These are phyloP conservation scores for Xanthostigma xanthostigma DNA, from an alignment of 2,888 invertebrate species.

Conservation along the genomic window DNA sequence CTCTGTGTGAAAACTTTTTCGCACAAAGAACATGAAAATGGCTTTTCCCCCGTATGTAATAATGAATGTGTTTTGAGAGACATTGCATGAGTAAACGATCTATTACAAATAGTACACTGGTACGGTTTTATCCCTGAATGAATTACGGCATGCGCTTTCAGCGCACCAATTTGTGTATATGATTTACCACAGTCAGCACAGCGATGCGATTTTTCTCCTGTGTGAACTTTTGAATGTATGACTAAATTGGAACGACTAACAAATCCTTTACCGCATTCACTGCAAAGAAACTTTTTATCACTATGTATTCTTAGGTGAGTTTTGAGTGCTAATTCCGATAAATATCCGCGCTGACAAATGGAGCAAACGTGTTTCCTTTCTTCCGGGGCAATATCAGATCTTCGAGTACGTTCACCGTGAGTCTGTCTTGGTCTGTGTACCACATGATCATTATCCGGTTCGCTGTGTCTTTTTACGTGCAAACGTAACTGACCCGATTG, in stretches of 20 bases:
- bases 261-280: slow-evolving; percentile 1
- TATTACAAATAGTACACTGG: slow-evolving; percentile 18
- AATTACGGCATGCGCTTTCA: slow-evolving; percentile 2
- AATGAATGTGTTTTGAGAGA: slow-evolving; percentile 21
- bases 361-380: neutral
- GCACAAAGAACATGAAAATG: slow-evolving; percentile 12
- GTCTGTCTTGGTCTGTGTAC: neutral
- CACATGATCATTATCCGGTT: neutral
- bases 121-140: slow-evolving; percentile 21
- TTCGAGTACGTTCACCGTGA: neutral
- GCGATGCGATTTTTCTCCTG: too few species aligned
- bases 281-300: neutral
- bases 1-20: slow-evolving; percentile 9
- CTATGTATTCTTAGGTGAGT: too few species aligned
- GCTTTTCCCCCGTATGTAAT: slow-evolving; percentile 21
- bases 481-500: slow-evolving; percentile 2
- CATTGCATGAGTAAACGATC: slow-evolving; percentile 20
- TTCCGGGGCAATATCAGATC: neutral
- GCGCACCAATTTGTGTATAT: slow-evolving; percentile 1
- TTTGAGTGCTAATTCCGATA: too few species aligned
- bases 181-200: neutral
- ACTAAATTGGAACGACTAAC: neutral
- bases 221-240: too few species aligned
- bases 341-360: too few species aligned
- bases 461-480: slow-evolving; percentile 2